Conservation (phyloP, 2,888 invertebrate species). For the Selenia dentaria region DNA sequence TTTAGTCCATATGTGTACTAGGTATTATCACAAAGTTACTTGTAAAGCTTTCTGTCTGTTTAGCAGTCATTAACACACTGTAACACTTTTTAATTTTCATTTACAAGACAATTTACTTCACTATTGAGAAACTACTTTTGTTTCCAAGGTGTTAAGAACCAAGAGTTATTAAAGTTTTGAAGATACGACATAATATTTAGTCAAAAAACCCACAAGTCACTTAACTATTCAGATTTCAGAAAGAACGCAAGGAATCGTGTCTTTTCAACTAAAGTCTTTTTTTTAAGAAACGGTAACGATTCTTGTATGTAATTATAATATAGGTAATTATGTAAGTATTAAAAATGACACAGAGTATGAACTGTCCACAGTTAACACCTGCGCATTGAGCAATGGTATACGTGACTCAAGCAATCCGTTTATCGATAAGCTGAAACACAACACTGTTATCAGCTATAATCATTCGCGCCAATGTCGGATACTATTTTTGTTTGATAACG, state of each 20-base stretch:
- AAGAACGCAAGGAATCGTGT: too few relatives aligned
- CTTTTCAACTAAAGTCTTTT: too few relatives aligned
- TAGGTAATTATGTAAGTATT: conserved; percentile 36
- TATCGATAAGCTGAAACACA: conserved; percentile 70
- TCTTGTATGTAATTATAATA: conserved; percentile 1
- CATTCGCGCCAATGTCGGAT: conserved; percentile 55
- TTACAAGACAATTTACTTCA: conserved; percentile 15
- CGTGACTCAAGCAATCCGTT: conserved; percentile 72
- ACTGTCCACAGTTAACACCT: conserved; percentile 42
- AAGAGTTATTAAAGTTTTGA: too few relatives aligned
- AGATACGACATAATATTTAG: too few relatives aligned
- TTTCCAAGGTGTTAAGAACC: too few relatives aligned
- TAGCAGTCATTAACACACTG: conserved; percentile 45
- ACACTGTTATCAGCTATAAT: conserved; percentile 69
- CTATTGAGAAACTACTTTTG: neutral
- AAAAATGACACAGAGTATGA: too few relatives aligned
- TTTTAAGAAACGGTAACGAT: too few relatives aligned
- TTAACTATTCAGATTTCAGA: too few relatives aligned
- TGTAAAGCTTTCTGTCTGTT: conserved; percentile 43
- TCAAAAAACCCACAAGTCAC: neutral
- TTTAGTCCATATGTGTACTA: conserved; percentile 15
- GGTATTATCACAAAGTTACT: neutral
- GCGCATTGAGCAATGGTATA: conserved; percentile 64
- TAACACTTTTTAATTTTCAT: conserved; percentile 11
- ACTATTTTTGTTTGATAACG: conserved; percentile 64